Evolutionary conservation across 1,140 invertebrate genomes (phyloP).

Genomic region (Heliconius nattereri): DNA sequence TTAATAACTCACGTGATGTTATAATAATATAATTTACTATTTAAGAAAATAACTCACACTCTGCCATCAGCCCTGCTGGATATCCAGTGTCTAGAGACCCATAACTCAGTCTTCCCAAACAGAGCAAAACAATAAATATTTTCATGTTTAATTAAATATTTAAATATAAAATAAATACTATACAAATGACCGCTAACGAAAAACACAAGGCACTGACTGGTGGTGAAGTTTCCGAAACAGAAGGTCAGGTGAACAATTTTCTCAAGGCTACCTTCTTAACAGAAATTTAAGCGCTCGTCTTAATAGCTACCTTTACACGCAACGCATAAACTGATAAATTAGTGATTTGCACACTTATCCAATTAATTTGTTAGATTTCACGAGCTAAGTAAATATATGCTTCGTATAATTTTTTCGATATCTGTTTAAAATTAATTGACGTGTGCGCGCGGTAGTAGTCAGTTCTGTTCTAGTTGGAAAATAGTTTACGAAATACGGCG

Average conservation of each 20-base stretch:
- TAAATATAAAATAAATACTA: constrained; percentile 19
- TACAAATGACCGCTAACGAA: constrained; percentile 35
- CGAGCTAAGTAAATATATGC: not conserved
- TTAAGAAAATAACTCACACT: constrained; percentile 20
- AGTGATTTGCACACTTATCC: not conserved
- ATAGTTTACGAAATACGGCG: too few species aligned
- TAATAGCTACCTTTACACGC: constrained; percentile 22
- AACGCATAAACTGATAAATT: constrained; percentile 1
- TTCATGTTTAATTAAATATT: constrained; percentile 12
- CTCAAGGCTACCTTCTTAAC: constrained; percentile 31
- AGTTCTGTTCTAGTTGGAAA: too few species aligned
- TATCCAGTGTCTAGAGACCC: constrained; percentile 23
- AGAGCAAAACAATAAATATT: constrained; percentile 26
- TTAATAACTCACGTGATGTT: too few species aligned
- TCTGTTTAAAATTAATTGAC: not conserved
- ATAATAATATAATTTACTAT: too few species aligned
- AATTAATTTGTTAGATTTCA: not conserved
- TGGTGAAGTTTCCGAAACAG: constrained; percentile 47
- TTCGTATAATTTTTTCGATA: not conserved
- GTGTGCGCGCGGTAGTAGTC: too few species aligned
- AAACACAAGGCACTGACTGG: constrained; percentile 37
- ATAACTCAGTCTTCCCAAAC: constrained; percentile 14
- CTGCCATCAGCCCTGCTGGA: constrained; percentile 29
- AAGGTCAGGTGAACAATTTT: constrained; percentile 41
- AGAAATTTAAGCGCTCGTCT: constrained; percentile 5